Base-by-base conservation (phyloP, 2,888 invertebrate genomes). In the Apoda limacodes region DNA sequence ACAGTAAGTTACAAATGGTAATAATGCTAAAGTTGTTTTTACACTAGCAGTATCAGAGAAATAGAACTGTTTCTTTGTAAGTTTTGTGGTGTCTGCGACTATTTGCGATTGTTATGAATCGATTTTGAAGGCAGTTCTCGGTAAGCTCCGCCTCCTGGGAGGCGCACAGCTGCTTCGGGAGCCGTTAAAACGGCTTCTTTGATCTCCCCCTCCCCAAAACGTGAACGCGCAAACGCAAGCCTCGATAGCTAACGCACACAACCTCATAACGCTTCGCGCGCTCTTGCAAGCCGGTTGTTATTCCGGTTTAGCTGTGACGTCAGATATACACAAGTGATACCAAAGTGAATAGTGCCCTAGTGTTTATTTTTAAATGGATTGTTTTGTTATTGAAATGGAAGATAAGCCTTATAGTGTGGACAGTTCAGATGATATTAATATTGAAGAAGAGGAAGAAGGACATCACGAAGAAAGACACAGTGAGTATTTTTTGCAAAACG, bases 351-450 rank as follows among this genome's bases (percentile, higher is more conserved):
- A 61, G 65, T 68, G 68, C 54, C 54, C 59, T 53, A 61, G 71
- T 74, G 75, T 64, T 62, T 57, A 23, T 49, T 60, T 60, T 59
- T 60, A 52, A 54, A 66, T 68, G 66, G 65, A 70, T 67, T 59
- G 58, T 54, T 51, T 48, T 49, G 57, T 50, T 43, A 56, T 67
- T 65, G 63, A 69, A 57, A 80, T 80, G 80, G 80, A 80, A 67
- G 78, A 80, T 49, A 80, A 76, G 48, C 67, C 74, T 33, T 78
- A 69, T 55, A 76, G 78, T 76, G 75, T 76, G 60, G 80, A 78
- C 42, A 78, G 78, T 68, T 80, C 72, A 19, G 80, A 80, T 52
- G 80, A 80, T 61, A 72, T 80, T 40, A 76, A 80, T 49, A 74
- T 80, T 24, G 80, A 80, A 40, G 76, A 75, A 38, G 75, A 75